phyloP scores from a whole-genome alignment of 2,113 vertebrate genomes.

The Calyptomena viridis region DNA sequence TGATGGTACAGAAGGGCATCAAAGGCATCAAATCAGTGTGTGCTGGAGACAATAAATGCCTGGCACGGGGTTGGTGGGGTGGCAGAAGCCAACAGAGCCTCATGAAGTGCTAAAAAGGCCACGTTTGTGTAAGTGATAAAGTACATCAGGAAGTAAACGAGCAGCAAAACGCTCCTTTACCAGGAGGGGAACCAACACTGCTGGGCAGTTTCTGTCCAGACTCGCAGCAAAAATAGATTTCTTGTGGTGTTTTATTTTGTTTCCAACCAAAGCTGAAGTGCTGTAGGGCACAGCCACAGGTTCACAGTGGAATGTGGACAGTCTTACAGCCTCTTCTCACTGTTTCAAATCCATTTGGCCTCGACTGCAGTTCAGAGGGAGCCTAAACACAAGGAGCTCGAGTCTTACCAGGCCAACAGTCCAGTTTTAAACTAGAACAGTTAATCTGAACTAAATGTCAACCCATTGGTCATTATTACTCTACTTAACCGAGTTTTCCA shows the following conservation, averaged over 20 bases:
- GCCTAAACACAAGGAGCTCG: neutral
- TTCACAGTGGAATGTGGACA: neutral
- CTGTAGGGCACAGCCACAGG: neutral
- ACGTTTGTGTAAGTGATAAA: neutral
- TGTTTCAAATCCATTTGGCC: neutral
- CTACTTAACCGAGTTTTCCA: neutral
- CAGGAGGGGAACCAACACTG: rapidly evolving
- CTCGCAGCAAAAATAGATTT: neutral
- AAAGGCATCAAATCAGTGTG: neutral
- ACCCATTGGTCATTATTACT: neutral
- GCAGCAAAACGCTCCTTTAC: neutral
- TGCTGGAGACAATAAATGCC: neutral
- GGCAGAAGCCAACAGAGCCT: neutral
- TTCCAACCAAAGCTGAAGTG: neutral
- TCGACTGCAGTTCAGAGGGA: neutral
- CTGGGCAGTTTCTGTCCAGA: neutral
- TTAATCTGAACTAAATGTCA: neutral
- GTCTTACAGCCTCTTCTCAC: neutral
- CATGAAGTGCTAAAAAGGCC: neutral
- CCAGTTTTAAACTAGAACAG: neutral
- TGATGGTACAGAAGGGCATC: neutral
- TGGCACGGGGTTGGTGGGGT: neutral
- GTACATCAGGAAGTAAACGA: neutral
- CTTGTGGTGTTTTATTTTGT: neutral
- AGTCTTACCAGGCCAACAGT: neutral